Evolutionary conservation across 2,113 vertebrate species (phyloP).

Genomic region (Orcinus orca): DNA sequence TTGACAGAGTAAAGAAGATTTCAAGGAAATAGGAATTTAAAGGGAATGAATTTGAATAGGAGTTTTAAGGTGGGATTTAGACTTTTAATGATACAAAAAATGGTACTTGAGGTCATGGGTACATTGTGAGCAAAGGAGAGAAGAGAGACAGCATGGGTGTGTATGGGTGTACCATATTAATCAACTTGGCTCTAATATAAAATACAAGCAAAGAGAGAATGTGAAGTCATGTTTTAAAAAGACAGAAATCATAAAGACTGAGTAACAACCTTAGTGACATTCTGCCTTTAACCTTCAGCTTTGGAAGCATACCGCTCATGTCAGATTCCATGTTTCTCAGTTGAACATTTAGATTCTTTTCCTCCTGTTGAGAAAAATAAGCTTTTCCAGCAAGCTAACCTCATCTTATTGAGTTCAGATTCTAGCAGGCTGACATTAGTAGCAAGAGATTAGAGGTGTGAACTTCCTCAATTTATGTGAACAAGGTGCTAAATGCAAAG

Average conservation of each 20-base stretch:
- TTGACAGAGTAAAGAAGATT: background rate
- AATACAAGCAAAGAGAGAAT: background rate
- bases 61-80: background rate
- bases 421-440: constrained; percentile 55
- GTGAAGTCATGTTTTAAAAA: background rate
- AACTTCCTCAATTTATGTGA: constrained; percentile 77
- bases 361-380: background rate
- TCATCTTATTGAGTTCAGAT: constrained; percentile 41
- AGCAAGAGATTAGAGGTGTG: constrained; percentile 75
- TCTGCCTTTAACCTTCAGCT: background rate
- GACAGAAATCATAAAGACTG: background rate
- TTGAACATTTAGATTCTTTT: background rate
- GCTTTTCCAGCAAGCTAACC: background rate
- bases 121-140: background rate
- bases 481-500: constrained; percentile 77
- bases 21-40: background rate
- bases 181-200: background rate
- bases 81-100: background rate
- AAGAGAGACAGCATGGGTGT: background rate
- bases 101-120: background rate
- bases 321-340: background rate
- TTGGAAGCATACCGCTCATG: background rate
- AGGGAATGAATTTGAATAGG: background rate
- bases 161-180: rapidly evolving
- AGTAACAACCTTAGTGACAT: background rate